A percentile compares a stretch with the other conserved stretches of the same genome.
These are phyloP conservation scores for Trematocara zebra DNA, from an alignment of 2,113 vertebrate species.

Conservation along the genomic window DNA sequence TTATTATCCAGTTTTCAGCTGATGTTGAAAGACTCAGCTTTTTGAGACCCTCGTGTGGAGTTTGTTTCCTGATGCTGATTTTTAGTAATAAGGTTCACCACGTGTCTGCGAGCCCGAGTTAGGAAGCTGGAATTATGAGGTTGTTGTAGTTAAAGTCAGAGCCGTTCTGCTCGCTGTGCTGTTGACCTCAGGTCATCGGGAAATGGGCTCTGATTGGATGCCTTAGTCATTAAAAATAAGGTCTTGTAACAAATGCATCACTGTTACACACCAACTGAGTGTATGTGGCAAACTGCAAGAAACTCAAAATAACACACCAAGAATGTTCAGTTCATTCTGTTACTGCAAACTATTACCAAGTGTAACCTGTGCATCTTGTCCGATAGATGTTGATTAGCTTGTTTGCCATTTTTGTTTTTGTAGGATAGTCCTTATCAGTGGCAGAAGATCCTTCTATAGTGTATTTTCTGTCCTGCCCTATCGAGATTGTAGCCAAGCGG, in stretches of 20 bases:
- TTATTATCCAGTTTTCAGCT: background rate
- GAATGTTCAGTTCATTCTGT: constrained; percentile 21
- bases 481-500: constrained; percentile 93
- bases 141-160: background rate
- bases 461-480: constrained; percentile 99
- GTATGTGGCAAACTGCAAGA: background rate
- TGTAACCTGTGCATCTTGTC: constrained; percentile 47
- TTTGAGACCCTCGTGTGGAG: background rate
- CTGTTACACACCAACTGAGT: background rate
- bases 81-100: background rate
- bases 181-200: background rate
- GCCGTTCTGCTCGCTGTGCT: background rate
- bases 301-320: background rate
- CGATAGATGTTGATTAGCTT: constrained; percentile 72
- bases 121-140: background rate
- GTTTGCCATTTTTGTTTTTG: constrained; percentile 80
- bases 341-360: constrained; percentile 47
- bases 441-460: constrained; percentile 99
- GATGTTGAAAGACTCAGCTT: background rate
- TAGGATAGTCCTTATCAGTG: constrained; percentile 99
- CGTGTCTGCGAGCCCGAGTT: background rate
- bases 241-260: constrained; percentile 5
- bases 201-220: background rate
- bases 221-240: background rate
- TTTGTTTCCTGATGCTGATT: background rate